Percentiles rank a stretch among this genome's conserved stretches.
phyloP scores from a whole-genome alignment of 2,888 invertebrate genomes.

The Spisula subtruncata region DNA sequence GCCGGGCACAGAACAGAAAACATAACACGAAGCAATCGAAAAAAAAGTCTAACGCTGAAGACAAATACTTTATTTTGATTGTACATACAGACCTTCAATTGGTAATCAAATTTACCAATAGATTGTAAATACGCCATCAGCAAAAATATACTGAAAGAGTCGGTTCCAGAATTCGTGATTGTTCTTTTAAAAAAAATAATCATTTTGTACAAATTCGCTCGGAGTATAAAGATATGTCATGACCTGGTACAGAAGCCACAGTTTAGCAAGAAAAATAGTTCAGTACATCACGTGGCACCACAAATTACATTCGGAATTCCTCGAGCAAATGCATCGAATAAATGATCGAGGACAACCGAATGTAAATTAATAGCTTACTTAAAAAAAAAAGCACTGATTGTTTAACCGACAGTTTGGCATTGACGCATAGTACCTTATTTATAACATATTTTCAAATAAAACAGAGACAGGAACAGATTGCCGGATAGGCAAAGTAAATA shows the following conservation, averaged over 20 bases:
- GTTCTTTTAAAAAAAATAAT: background rate
- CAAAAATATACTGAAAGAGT: background rate
- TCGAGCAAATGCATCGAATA: background rate
- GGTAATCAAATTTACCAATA: too few species aligned
- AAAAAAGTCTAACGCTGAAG: too few species aligned
- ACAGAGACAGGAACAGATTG: background rate
- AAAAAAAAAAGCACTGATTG: too few species aligned
- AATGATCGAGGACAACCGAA: background rate
- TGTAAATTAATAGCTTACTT: background rate
- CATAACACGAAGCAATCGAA: too few species aligned
- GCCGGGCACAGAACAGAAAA: too few species aligned
- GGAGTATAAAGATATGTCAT: background rate
- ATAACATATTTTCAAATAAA: background rate
- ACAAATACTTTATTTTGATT: conserved; percentile 1
- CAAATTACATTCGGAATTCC: background rate
- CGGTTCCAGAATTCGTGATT: background rate
- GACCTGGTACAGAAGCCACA: background rate
- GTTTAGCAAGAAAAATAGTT: background rate
- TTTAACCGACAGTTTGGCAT: too few species aligned
- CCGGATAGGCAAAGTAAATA: background rate
- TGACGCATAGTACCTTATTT: too few species aligned
- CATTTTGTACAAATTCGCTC: background rate
- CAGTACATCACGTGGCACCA: background rate
- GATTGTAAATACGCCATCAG: background rate
- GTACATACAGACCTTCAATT: background rate